Conservation (phyloP, 1,140 invertebrate genomes). For the Hypsibius dujardini region DNA sequence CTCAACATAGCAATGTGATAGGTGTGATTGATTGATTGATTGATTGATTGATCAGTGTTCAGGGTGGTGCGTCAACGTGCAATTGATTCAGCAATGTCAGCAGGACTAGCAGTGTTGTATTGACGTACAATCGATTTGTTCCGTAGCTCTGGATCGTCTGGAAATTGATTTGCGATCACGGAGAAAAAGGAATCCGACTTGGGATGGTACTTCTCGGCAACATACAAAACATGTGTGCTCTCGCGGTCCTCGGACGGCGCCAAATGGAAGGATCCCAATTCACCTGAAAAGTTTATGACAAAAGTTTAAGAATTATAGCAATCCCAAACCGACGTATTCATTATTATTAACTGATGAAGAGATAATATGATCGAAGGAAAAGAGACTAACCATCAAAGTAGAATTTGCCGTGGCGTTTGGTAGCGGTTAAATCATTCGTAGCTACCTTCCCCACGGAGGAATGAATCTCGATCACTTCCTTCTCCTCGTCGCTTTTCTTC, state of each 20-base stretch:
- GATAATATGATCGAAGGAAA: background rate
- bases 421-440: conserved; percentile 23
- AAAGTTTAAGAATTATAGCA: background rate
- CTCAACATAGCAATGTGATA: no score
- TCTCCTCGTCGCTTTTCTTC: conserved; percentile 31
- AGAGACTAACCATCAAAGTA: background rate
- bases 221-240: conserved; percentile 51
- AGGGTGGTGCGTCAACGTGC: no score
- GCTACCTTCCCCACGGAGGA: conserved; percentile 20
- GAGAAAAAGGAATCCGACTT: conserved; percentile 56
- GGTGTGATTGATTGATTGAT: no score
- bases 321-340: no score
- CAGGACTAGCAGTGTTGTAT: no score
- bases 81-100: no score
- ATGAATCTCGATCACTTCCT: conserved; percentile 30
- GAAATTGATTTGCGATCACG: conserved; percentile 28
- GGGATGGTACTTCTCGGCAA: conserved; percentile 56
- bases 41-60: no score
- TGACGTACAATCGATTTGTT: no score
- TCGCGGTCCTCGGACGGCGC: conserved; percentile 40
- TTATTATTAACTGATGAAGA: no score
- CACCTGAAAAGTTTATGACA: conserved; percentile 37
- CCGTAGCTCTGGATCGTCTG: conserved; percentile 23
- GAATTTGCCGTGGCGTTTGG: conserved; percentile 22
- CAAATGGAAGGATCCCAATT: conserved; percentile 53